These are phyloP conservation scores for Malacoctenus gilli DNA, from an alignment of 2,797 vertebrate species.

Conservation along the genomic window DNA sequence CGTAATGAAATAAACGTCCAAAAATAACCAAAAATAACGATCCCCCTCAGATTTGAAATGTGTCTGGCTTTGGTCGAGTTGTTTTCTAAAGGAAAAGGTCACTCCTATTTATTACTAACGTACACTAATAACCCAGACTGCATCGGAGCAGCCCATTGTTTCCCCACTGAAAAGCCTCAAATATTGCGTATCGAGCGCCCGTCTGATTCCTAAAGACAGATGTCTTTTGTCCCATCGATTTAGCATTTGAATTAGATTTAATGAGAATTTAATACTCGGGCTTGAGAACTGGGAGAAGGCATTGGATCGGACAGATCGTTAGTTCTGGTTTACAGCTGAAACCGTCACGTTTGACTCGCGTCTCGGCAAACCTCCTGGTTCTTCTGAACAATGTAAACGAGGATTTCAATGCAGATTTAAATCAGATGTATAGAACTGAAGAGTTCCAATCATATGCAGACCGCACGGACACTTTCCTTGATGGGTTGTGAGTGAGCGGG, in stretches of 20 bases:
- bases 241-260: constrained; percentile 12
- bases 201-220: constrained; percentile 3
- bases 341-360: too few relatives aligned
- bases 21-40: constrained; percentile 19
- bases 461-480: too few relatives aligned
- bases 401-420: too few relatives aligned
- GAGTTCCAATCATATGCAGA: too few relatives aligned
- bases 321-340: too few relatives aligned
- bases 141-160: constrained; percentile 12
- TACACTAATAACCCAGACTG: constrained; percentile 27
- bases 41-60: constrained; percentile 19
- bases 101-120: constrained; percentile 29
- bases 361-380: too few relatives aligned
- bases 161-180: constrained; percentile 10
- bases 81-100: constrained; percentile 40
- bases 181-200: neutral
- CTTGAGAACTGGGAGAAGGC: too few relatives aligned
- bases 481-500: neutral
- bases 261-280: too few relatives aligned
- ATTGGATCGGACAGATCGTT: neutral
- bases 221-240: neutral
- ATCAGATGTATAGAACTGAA: too few relatives aligned
- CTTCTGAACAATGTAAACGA: too few relatives aligned
- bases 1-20: constrained; percentile 1
- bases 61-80: constrained; percentile 20